phyloP scores from a whole-genome alignment of 1,140 invertebrate species.

The Amyelois transitella region DNA sequence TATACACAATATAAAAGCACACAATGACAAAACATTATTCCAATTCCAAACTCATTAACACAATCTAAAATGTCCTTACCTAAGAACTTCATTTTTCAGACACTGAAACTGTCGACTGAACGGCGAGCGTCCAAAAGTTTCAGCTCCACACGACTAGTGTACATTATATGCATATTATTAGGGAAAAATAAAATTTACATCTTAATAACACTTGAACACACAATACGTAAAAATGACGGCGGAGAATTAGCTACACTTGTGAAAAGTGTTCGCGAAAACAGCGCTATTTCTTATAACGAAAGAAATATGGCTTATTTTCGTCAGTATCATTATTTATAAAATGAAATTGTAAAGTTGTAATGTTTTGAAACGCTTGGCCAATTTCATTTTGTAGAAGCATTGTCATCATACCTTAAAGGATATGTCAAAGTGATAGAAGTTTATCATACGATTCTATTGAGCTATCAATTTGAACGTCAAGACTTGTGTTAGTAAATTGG shows the following conservation, averaged over 20 bases:
- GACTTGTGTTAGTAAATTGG: no score
- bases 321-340: background rate
- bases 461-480: background rate
- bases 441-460: no score
- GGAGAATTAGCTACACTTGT: background rate
- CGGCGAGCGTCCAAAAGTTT: background rate
- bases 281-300: background rate
- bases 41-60: background rate
- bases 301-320: background rate
- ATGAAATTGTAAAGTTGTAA: background rate
- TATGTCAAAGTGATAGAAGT: no score
- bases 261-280: background rate
- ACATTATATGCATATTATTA: no score
- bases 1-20: no score
- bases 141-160: background rate
- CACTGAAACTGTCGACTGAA: background rate
- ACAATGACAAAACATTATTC: no score
- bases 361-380: background rate
- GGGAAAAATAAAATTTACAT: conserved; percentile 6
- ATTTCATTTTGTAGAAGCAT: background rate
- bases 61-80: background rate
- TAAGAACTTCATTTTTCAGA: conserved; percentile 4
- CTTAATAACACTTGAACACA: conserved; percentile 3
- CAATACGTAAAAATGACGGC: conserved; percentile 1
- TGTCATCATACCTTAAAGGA: no score